Percentiles rank a stretch among this genome's conserved stretches.
These are phyloP conservation scores for Acleris laterana DNA, from an alignment of 2,888 invertebrate species.

Conservation along the genomic window DNA sequence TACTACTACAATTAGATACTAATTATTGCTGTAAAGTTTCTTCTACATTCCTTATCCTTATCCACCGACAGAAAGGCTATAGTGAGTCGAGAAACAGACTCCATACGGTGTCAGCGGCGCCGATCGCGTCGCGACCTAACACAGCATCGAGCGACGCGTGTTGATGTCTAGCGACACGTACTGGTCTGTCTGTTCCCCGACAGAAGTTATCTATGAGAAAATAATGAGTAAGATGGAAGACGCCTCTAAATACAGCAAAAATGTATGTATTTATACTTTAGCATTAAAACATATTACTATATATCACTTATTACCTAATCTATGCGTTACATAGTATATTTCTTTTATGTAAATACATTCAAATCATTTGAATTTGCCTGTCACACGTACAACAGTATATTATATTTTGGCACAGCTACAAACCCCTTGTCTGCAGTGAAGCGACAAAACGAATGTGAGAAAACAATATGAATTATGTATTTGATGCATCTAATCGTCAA, in stretches of 20 bases:
- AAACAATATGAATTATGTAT: conserved; percentile 29
- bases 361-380: conserved; percentile 68
- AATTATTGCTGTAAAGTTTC: conserved; percentile 82
- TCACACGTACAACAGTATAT: conserved; percentile 58
- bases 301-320: conserved; percentile 79
- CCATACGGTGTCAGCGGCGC: conserved; percentile 1
- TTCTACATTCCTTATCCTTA: conserved; percentile 66
- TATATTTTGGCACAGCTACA: conserved; percentile 73
- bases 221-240: conserved; percentile 81
- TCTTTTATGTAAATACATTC: conserved; percentile 66
- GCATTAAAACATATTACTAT: conserved; percentile 68
- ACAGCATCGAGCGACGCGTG: not conserved
- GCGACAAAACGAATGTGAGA: conserved; percentile 33
- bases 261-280: conserved; percentile 75
- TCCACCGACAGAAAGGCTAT: conserved; percentile 80
- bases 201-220: conserved; percentile 68
- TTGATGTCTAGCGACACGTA: not conserved
- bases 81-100: conserved; percentile 42
- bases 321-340: conserved; percentile 66
- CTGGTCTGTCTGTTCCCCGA: conserved; percentile 46
- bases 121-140: not conserved
- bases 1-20: conserved; percentile 74
- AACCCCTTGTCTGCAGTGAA: conserved; percentile 43
- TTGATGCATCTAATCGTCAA: conserved; percentile 6
- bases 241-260: conserved; percentile 83